Conservation (phyloP, 2,113 vertebrate genomes). For the Urocolius indicus region DNA sequence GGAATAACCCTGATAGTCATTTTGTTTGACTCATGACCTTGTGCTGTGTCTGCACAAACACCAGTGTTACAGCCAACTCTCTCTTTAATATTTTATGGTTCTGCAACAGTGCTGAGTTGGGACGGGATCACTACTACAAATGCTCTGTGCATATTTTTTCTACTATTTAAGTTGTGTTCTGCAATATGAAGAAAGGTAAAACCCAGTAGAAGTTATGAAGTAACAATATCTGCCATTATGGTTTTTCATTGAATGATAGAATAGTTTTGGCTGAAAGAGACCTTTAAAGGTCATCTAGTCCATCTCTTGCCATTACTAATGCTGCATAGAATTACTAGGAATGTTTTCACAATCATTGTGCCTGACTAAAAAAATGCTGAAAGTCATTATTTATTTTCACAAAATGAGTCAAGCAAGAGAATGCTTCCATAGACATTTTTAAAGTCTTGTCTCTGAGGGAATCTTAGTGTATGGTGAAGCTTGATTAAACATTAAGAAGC, state of each 20-base stretch:
- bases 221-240: background rate
- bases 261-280: background rate
- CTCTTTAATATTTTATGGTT: conserved; percentile 49
- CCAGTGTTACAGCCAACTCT: conserved; percentile 4
- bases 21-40: conserved; percentile 40
- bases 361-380: conserved; percentile 35
- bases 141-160: background rate
- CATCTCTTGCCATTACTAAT: background rate
- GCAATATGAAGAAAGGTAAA: conserved; percentile 24
- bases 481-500: conserved; percentile 39
- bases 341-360: background rate
- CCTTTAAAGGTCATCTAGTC: background rate
- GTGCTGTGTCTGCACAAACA: conserved; percentile 7
- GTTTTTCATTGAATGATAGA: background rate
- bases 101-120: background rate
- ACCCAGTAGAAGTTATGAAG: conserved; percentile 53
- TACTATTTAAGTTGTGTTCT: conserved; percentile 5
- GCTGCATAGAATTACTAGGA: background rate
- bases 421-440: conserved; percentile 38
- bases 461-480: background rate
- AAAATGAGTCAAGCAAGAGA: conserved; percentile 27
- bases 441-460: conserved; percentile 31
- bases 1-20: conserved; percentile 35
- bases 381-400: conserved; percentile 48
- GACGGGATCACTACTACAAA: background rate